Percentiles rank a stretch among this genome's conserved stretches.
These are phyloP conservation scores for Periplaneta americana DNA, from an alignment of 1,140 invertebrate genomes.

Conservation along the genomic window DNA sequence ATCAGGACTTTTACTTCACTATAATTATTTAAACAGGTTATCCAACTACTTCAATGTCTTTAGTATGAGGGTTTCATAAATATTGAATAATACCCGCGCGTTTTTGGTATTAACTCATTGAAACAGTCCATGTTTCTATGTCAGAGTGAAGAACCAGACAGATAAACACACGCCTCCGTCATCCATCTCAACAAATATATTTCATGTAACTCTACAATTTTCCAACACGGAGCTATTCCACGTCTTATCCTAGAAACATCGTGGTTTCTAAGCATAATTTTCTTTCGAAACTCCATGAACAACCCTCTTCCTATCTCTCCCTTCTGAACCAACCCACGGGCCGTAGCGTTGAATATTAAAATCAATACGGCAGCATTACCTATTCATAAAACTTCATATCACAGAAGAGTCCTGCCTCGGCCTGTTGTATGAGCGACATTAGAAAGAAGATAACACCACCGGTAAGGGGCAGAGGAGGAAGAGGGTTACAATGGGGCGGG, in stretches of 20 bases:
- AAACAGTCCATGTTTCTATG: too few species aligned
- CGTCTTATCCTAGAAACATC: not conserved
- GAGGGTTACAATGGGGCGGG: constrained; percentile 24
- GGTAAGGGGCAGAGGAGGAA: constrained; percentile 26
- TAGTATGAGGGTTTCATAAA: too few species aligned
- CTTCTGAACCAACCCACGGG: not conserved
- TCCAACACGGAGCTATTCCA: too few species aligned
- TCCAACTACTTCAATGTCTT: too few species aligned
- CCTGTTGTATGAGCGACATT: constrained; percentile 33
- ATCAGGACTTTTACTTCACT: too few species aligned
- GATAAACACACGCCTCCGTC: too few species aligned
- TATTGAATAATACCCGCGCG: too few species aligned
- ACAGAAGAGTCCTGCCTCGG: constrained; percentile 31
- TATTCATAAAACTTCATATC: constrained; percentile 28
- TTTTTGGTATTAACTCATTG: too few species aligned
- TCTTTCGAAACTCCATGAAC: not conserved
- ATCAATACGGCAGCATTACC: constrained; percentile 26
- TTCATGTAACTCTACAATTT: too few species aligned
- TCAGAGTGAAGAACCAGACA: too few species aligned
- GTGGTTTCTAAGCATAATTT: not conserved
- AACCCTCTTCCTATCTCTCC: not conserved
- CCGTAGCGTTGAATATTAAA: constrained; percentile 23
- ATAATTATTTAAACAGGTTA: too few species aligned
- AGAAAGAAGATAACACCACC: constrained; percentile 39
- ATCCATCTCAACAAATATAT: too few species aligned